Evolutionary conservation across 2,113 vertebrate genomes (phyloP).

Genomic region (Mustelus asterias): DNA sequence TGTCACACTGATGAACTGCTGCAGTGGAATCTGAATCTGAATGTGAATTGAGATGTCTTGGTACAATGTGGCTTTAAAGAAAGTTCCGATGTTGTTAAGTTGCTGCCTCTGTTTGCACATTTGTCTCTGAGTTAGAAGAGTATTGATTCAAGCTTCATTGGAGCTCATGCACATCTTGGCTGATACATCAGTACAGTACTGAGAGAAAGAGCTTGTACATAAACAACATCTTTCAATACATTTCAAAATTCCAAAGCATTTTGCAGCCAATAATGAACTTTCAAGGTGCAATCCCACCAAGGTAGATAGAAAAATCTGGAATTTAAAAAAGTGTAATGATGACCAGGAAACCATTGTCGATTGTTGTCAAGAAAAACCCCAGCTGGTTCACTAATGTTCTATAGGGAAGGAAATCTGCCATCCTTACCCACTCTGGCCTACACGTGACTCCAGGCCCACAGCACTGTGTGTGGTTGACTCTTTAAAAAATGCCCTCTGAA

Average conservation of each 20-base stretch:
- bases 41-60: neutral
- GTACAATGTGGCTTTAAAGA: neutral
- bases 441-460: too few relatives aligned
- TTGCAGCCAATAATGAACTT: neutral
- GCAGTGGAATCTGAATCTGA: neutral
- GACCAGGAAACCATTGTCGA: too few relatives aligned
- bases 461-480: too few relatives aligned
- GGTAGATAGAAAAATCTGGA: too few relatives aligned
- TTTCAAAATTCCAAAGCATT: neutral
- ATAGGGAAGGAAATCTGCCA: too few relatives aligned
- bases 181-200: neutral
- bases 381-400: too few relatives aligned
- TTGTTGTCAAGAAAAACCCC: too few relatives aligned
- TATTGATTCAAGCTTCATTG: neutral
- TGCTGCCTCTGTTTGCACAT: neutral
- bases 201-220: neutral
- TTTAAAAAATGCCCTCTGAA: too few relatives aligned
- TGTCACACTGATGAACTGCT: neutral
- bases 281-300: neutral
- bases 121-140: neutral
- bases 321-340: too few relatives aligned
- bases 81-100: neutral
- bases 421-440: too few relatives aligned
- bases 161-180: neutral
- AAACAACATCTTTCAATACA: neutral